A percentile compares a stretch with the other conserved stretches of the same genome.
phyloP scores from a whole-genome alignment of 2,113 vertebrate genomes.

The Callithrix jacchus region DNA sequence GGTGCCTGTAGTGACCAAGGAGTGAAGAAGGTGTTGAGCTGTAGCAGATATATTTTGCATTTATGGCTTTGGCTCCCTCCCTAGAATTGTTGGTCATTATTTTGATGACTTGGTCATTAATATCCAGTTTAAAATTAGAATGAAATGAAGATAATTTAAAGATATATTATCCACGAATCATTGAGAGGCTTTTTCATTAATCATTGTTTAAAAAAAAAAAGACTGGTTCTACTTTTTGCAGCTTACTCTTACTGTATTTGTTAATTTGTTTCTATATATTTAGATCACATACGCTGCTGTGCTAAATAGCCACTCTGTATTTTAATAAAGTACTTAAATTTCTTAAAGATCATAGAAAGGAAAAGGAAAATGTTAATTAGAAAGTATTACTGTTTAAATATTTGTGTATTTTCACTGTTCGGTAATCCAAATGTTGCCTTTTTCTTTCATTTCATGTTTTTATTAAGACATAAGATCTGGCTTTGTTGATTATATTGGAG shows the following conservation, averaged over 20 bases:
- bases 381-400: constrained; percentile 31
- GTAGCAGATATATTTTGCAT: neutral
- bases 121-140: neutral
- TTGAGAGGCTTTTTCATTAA: neutral
- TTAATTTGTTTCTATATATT: neutral
- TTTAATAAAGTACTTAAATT: neutral
- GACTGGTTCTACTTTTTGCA: neutral
- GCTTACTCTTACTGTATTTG: neutral
- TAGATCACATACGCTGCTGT: neutral
- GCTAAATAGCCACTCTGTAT: neutral
- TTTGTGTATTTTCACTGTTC: neutral
- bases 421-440: neutral
- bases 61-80: neutral
- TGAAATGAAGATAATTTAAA: neutral
- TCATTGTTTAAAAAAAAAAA: neutral
- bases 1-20: neutral
- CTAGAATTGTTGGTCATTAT: neutral
- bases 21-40: neutral
- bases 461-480: too few relatives aligned
- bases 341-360: neutral
- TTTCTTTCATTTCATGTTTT: neutral
- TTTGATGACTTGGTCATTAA: neutral
- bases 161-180: neutral
- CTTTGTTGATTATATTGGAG: too few relatives aligned
- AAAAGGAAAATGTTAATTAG: constrained; percentile 2